Evolutionary conservation across 2,113 vertebrate genomes (phyloP), one percentile per base, ranked within the genome.

Genomic region (Grallaria varia): DNA sequence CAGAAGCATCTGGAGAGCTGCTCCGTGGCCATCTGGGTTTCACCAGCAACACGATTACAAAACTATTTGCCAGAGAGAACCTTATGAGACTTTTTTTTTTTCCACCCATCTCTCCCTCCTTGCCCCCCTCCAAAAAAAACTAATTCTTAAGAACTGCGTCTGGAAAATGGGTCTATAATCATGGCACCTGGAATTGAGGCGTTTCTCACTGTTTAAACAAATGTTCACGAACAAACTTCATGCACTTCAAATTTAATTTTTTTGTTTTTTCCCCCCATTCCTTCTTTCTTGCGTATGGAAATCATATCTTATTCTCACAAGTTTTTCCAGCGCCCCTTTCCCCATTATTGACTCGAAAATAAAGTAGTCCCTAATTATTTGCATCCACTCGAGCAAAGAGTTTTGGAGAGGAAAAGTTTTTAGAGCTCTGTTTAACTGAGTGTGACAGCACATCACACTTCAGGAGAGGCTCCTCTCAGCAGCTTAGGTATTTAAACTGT

Each of bases 1-100:
- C 89, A 97, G 95, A 77, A 97, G 91, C 95, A 95, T 95, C 94
- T 95, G 94, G 95, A 94, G 77, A 2, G 5, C 74, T 95, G 95
- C 93, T 47, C 73, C 84, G 69, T 19, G 74, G 93, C 92, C 94
- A 97, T 96, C 96, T 96, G 95, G 74, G 86, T 93, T 95, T 94
- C 56, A 82, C 90, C 1, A 0, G 83, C 62, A 90, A 69, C 63
- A 87, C 85, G 71, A 95, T 95, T 93, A 93, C 33, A 87, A 93
- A 97, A 92, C 79, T 92, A 53, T 85, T 87, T 91, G 78, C 85
- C 94, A 83, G 90, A 91, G 28, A 95, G 71, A 90, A 69, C 56
- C 35, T 72, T 52, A 39, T 40, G 39, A 55, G 69, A 22, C 27
- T 58, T 37, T 47, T 33, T 53, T 33, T 8, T 9, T 13, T 7